A percentile compares a stretch with the other conserved stretches of the same genome.
phyloP scores from a whole-genome alignment of 2,797 vertebrate species.

The Vireo griseus region DNA sequence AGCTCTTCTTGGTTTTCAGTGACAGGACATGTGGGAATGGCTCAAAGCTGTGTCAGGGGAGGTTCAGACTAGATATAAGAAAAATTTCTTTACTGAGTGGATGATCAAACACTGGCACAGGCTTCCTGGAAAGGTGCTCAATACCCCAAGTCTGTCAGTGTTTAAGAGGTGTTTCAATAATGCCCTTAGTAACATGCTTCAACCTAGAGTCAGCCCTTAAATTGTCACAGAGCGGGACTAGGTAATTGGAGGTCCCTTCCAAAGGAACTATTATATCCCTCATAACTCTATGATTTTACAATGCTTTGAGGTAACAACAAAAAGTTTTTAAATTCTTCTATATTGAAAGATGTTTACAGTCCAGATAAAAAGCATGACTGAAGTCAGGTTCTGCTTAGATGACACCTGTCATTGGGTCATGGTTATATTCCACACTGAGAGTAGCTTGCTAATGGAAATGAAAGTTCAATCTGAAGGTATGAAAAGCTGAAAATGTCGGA shows the following conservation, averaged over 20 bases:
- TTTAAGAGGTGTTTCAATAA: neutral
- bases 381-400: neutral
- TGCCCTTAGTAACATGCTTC: fast-evolving
- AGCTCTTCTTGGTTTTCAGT: neutral
- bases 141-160: neutral
- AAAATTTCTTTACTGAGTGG: neutral
- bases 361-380: neutral
- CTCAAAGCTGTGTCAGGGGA: neutral
- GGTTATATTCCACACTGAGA: neutral
- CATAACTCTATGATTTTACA: neutral
- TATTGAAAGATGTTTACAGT: neutral
- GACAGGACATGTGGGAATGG: neutral
- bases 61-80: neutral
- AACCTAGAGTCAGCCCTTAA: neutral
- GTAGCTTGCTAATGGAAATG: neutral
- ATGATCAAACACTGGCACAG: neutral
- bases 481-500: neutral
- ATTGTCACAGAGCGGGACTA: neutral
- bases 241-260: neutral
- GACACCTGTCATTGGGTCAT: neutral
- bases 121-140: neutral
- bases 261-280: neutral
- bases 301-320: neutral
- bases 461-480: neutral
- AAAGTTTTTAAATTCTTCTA: neutral